Evolutionary conservation across 1,140 invertebrate genomes (phyloP).

Genomic region (Globodera ellingtonae): DNA sequence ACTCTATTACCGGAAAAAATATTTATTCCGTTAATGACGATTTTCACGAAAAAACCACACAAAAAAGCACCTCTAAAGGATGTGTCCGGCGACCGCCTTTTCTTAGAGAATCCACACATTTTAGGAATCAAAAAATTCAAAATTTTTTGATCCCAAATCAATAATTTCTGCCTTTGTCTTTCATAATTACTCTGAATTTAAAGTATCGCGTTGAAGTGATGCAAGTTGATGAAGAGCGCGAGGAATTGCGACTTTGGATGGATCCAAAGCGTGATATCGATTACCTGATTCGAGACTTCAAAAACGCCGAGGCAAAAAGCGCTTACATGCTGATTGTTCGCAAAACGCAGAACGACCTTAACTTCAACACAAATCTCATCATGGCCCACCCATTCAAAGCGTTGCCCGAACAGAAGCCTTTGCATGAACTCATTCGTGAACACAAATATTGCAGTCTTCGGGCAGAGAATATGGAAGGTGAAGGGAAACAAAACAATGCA

Average conservation of each 20-base stretch:
- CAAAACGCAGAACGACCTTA: conserved; percentile 15
- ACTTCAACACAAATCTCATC: conserved; percentile 27
- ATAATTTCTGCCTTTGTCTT: neutral
- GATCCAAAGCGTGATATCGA: conserved; percentile 21
- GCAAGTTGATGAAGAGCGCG: conserved; percentile 22
- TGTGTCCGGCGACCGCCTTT: too few species aligned
- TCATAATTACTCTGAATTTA: neutral
- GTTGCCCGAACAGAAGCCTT: neutral
- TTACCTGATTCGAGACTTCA: conserved; percentile 14
- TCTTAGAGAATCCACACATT: too few species aligned
- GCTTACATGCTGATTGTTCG: conserved; percentile 16
- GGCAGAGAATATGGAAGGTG: neutral
- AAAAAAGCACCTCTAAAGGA: too few species aligned
- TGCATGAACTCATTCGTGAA: conserved; percentile 7
- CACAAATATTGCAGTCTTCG: conserved; percentile 2
- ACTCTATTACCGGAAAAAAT: too few species aligned
- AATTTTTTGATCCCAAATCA: neutral
- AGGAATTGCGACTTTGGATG: conserved; percentile 25
- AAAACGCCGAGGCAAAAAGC: conserved; percentile 13
- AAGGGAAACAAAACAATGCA: neutral
- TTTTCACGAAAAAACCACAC: too few species aligned
- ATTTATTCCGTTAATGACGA: neutral
- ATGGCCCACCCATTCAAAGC: conserved; percentile 22
- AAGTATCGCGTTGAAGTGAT: conserved; percentile 25
- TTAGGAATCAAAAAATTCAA: too few species aligned